Percentiles rank a stretch among this genome's conserved stretches.
These are phyloP conservation scores for Prietella phreatophila DNA, from an alignment of 2,113 vertebrate genomes.

Conservation along the genomic window DNA sequence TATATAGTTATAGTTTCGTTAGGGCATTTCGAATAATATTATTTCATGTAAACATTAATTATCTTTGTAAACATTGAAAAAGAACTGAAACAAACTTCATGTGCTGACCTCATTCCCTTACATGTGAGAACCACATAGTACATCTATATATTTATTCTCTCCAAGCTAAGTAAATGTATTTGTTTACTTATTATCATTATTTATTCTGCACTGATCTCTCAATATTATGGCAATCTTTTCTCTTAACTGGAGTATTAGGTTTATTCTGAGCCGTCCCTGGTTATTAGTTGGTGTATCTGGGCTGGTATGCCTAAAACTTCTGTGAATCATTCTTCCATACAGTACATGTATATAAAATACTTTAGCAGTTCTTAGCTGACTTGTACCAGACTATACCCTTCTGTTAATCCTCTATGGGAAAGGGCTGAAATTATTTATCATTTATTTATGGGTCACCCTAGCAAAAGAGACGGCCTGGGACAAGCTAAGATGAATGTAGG, in stretches of 20 bases:
- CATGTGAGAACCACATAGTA: not conserved
- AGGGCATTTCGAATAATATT: not conserved
- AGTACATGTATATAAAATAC: not conserved
- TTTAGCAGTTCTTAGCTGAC: not conserved
- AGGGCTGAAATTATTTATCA: not conserved
- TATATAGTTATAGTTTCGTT: not conserved
- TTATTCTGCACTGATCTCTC: slow-evolving; percentile 36
- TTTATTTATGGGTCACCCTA: not conserved
- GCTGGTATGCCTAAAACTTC: not conserved
- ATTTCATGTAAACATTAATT: not conserved
- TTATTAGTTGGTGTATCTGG: not conserved
- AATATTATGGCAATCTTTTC: slow-evolving; percentile 35
- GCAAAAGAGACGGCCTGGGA: not conserved
- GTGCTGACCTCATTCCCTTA: not conserved
- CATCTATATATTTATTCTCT: not conserved
- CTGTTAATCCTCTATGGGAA: slow-evolving; percentile 13
- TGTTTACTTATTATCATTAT: not conserved
- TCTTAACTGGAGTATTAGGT: slow-evolving; percentile 31
- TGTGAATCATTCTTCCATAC: not conserved
- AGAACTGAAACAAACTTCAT: not conserved
- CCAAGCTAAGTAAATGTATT: not conserved
- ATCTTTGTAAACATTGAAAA: not conserved
- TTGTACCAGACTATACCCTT: not conserved
- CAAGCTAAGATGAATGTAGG: not conserved
- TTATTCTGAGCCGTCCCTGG: slow-evolving; percentile 19